Conservation (phyloP, 2,113 vertebrate genomes). For the Leptosomus discolor region DNA sequence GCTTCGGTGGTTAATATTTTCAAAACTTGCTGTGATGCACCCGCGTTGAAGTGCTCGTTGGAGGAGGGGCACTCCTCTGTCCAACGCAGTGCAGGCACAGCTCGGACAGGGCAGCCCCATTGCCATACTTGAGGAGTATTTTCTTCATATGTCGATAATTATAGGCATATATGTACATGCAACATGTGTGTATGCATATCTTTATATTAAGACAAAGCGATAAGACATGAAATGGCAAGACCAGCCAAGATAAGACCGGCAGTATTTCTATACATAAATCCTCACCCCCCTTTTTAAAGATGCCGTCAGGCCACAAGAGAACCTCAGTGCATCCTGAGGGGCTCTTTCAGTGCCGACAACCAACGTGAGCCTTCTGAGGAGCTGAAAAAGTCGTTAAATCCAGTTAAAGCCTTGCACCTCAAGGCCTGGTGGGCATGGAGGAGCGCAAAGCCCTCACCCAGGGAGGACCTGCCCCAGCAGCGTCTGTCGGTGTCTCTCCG, state of each 20-base stretch:
- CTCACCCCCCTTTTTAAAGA: not conserved
- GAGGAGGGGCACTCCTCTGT: not conserved
- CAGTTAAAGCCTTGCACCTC: not conserved
- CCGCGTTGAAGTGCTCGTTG: fast-evolving
- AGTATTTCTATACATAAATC: not conserved
- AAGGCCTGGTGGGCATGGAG: not conserved
- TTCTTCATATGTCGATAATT: not conserved
- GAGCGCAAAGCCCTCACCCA: fast-evolving
- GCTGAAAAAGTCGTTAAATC: not conserved
- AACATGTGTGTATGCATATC: no score
- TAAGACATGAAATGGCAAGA: not conserved
- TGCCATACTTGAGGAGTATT: not conserved
- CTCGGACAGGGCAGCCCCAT: not conserved
- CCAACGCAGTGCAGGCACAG: not conserved
- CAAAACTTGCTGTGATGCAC: fast-evolving
- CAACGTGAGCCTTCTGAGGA: not conserved
- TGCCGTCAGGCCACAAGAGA: not conserved
- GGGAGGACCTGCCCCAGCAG: fast-evolving
- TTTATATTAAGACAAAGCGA: not conserved
- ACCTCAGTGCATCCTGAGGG: not conserved
- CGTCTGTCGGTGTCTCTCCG: fast-evolving
- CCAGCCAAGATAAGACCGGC: not conserved
- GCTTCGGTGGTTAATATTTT: not conserved
- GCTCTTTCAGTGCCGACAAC: not conserved
- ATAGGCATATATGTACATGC: not conserved